Base-by-base conservation (phyloP, 2,888 invertebrate genomes). In the Synergus japonicus region DNA sequence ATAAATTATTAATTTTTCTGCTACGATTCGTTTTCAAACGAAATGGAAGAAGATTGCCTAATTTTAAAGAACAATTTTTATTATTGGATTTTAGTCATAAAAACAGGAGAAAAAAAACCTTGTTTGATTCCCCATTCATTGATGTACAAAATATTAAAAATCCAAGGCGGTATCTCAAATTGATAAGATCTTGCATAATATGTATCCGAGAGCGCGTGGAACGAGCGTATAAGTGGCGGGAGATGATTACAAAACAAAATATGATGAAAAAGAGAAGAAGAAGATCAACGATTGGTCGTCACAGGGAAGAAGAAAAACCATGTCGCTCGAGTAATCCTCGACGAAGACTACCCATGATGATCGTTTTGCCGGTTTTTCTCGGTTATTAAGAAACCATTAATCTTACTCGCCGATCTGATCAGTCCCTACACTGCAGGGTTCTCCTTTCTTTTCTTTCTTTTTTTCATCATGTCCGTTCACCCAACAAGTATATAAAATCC, bases 341-440 rank as follows among this genome's bases (percentile, higher is more conserved):
- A 81, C 77, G 82, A 76, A 77, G 86, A 69, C 87, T 86, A 86
- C 87, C 87, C 84, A 86, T 80, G 77, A 86, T 78, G 85, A 85
- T 77, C 89, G 87, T 90, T 90, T 90, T 90, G 87, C 88, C 88
- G 87, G 89, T 89, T 90, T 90, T 90, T 90, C 89, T 90, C 89
- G 89, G 88, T 90, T 91, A 91, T 91, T 90, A 90, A 91, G 89
- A 89, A 89, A 88, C 88, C 89, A 90, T 91, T 88, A 90, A 91
- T 91, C 90, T 91, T 89, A 82, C 85, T 85, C 84, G 83, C 78
- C 85, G 85, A 86, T 88, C 83, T 84, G 86, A 87, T 89, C 87
- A 84, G 83, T 78, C 78, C 78, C 22, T 22, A 18, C 77, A 37
- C 79, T 58, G 13, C 43, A n/a, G 15, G 29, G 43, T 67, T 58